Evolutionary conservation across 2,113 vertebrate species (phyloP).

Genomic region (Hassar affinis): DNA sequence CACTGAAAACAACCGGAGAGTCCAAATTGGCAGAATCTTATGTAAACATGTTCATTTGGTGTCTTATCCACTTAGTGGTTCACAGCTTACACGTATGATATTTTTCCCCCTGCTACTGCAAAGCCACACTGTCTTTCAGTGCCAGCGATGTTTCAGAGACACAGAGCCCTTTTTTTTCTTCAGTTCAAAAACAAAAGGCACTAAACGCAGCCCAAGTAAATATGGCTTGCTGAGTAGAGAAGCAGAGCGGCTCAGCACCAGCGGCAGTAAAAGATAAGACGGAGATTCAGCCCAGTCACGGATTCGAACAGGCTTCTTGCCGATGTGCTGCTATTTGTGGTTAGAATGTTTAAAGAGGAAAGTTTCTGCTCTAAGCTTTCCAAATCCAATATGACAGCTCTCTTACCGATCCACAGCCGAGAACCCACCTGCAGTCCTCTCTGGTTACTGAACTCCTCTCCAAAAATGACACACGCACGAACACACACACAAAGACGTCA

Average conservation of each 20-base stretch:
- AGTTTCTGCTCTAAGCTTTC: not conserved
- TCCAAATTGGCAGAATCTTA: not conserved
- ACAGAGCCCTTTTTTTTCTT: not conserved
- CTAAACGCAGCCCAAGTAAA: not conserved
- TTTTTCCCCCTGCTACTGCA: not conserved
- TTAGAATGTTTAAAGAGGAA: constrained; percentile 36
- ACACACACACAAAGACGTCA: constrained; percentile 30
- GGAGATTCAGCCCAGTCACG: constrained; percentile 15
- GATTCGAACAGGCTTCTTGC: constrained; percentile 20
- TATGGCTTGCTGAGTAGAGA: not conserved
- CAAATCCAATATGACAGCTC: constrained; percentile 38
- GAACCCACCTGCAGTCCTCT: constrained; percentile 26
- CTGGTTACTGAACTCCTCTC: constrained; percentile 10
- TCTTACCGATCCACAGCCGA: constrained; percentile 1
- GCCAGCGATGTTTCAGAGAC: not conserved
- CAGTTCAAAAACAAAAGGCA: constrained; percentile 28
- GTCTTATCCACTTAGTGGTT: not conserved
- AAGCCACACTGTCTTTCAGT: not conserved
- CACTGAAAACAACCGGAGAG: not conserved
- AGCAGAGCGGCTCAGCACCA: not conserved
- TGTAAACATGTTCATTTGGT: constrained; percentile 5
- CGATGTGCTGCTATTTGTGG: constrained; percentile 37
- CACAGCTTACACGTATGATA: not conserved
- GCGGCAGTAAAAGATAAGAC: not conserved
- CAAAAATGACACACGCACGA: constrained; percentile 3